Percentiles rank a stretch among this genome's conserved stretches.
These are phyloP conservation scores for Odontocerum albicorne DNA, from an alignment of 2,888 invertebrate genomes.

Conservation along the genomic window DNA sequence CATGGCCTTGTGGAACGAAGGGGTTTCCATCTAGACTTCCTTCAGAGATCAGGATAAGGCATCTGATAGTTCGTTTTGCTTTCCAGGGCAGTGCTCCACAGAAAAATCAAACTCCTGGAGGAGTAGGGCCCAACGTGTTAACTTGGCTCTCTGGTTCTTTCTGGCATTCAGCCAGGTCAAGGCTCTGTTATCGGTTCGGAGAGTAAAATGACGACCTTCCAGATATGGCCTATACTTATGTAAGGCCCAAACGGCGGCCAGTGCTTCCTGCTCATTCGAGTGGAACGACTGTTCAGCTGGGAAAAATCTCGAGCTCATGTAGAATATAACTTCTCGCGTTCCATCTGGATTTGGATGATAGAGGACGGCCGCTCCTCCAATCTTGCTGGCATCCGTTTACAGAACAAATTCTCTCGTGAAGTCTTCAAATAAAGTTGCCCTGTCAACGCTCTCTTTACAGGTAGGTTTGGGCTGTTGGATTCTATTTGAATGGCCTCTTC, in stretches of 20 bases:
- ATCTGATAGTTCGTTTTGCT: conserved; percentile 3
- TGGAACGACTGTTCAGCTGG: conserved; percentile 26
- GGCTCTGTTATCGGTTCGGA: conserved; percentile 36
- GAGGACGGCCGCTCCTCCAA: background rate
- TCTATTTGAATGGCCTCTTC: background rate
- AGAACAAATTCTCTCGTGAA: background rate
- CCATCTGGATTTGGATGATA: background rate
- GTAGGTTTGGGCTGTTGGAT: no score
- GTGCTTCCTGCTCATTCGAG: conserved; percentile 38
- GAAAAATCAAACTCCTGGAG: conserved; percentile 4
- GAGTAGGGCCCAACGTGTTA: conserved; percentile 6
- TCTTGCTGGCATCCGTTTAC: conserved; percentile 4
- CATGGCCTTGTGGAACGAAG: no score
- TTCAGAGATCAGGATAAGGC: background rate
- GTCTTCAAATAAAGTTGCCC: no score
- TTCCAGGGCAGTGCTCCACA: conserved; percentile 5
- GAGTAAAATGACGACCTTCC: conserved; percentile 34
- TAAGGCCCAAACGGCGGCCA: conserved; percentile 38
- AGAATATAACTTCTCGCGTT: background rate
- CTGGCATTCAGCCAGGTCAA: conserved; percentile 17
- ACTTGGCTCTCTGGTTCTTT: conserved; percentile 15
- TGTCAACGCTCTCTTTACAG: no score
- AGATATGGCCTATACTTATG: conserved; percentile 37
- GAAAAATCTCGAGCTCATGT: background rate
- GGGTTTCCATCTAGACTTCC: no score